A percentile compares a stretch with the other conserved stretches of the same genome.
Evolutionary conservation across 2,888 invertebrate genomes (phyloP).

Genomic region (Hypercompe scribonia): DNA sequence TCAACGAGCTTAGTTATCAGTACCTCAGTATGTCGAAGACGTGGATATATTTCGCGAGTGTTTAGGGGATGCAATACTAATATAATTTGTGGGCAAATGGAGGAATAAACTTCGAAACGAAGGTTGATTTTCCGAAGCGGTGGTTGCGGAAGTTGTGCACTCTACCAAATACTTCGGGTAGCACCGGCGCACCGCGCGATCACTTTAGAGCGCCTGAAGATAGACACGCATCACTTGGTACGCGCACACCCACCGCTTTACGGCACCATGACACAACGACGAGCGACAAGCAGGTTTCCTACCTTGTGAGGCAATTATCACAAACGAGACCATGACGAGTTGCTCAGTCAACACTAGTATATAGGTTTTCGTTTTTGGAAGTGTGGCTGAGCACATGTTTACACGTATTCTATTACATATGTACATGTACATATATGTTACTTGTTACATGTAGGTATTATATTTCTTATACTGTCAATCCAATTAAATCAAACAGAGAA

Average conservation of each 20-base stretch:
- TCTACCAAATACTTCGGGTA: slow-evolving; percentile 15
- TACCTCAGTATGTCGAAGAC: too few relatives aligned
- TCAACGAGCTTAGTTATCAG: too few relatives aligned
- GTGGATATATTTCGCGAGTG: too few relatives aligned
- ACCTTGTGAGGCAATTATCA: too few relatives aligned
- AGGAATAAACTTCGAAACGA: too few relatives aligned
- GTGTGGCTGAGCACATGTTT: not conserved
- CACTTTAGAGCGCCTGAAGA: not conserved
- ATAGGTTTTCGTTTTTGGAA: too few relatives aligned
- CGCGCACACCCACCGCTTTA: not conserved
- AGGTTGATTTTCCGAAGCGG: not conserved
- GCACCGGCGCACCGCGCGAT: not conserved
- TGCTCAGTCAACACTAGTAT: too few relatives aligned
- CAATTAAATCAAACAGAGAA: not conserved
- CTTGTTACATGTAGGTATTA: too few relatives aligned
- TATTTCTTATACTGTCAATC: not conserved
- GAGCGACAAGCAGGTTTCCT: not conserved
- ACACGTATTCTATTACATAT: not conserved
- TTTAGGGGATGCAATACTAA: too few relatives aligned
- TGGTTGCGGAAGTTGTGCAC: slow-evolving; percentile 18
- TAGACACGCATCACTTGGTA: not conserved
- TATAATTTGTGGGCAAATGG: too few relatives aligned
- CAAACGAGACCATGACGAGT: too few relatives aligned
- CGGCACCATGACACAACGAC: not conserved
- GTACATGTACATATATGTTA: too few relatives aligned